These are phyloP conservation scores for Drosophila obscura DNA, from an alignment of 1,140 invertebrate genomes.

Conservation along the genomic window DNA sequence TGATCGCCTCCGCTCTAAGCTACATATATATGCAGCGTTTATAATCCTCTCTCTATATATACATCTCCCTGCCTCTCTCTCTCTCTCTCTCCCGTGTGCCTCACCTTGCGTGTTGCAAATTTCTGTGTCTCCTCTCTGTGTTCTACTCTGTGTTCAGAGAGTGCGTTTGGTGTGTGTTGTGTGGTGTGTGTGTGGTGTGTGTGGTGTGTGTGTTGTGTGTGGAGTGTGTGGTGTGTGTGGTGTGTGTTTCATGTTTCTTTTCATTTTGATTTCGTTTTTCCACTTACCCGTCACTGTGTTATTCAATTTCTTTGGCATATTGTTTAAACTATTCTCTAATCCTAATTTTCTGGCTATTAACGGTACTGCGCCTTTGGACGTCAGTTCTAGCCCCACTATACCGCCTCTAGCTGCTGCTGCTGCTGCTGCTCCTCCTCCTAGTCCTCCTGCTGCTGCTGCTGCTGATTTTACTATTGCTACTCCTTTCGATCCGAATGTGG, in stretches of 20 bases:
- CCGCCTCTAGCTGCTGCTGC: constrained; percentile 16
- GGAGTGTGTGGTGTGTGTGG: too few species aligned
- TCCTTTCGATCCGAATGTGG: constrained; percentile 1
- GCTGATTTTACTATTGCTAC: constrained; percentile 14
- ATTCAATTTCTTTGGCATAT: constrained; percentile 76
- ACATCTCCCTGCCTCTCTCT: too few species aligned
- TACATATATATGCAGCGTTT: too few species aligned
- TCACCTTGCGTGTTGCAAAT: too few species aligned
- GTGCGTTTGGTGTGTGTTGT: constrained; percentile 5
- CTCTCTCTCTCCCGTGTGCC: neutral
- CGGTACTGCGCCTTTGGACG: constrained; percentile 32
- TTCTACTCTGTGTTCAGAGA: too few species aligned
- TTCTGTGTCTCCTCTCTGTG: too few species aligned
- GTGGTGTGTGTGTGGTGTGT: neutral
- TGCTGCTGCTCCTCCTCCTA: constrained; percentile 10
- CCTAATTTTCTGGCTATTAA: constrained; percentile 54
- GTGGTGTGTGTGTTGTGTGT: constrained; percentile 10
- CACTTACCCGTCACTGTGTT: constrained; percentile 57
- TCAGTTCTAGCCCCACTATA: constrained; percentile 39
- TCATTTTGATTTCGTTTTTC: neutral
- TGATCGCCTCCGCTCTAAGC: too few species aligned
- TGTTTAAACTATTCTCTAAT: constrained; percentile 58
- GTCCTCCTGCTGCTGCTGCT: neutral
- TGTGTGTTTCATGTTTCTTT: neutral
- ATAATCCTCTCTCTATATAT: too few species aligned